phyloP scores from a whole-genome alignment of 1,140 invertebrate genomes.

The Zaprionus lachaisei region DNA sequence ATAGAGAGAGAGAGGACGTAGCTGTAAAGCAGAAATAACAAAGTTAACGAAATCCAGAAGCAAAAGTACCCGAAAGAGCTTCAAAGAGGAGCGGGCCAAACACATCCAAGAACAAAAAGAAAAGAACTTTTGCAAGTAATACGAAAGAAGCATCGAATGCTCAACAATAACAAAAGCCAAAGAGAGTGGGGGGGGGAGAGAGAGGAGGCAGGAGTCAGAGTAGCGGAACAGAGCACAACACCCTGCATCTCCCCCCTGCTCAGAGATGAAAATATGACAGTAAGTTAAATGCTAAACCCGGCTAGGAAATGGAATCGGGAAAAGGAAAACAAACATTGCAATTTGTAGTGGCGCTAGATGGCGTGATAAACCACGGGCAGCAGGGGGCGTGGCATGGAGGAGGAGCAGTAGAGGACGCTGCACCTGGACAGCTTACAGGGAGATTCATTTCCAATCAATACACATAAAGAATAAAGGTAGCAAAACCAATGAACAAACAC shows the following conservation, averaged over 20 bases:
- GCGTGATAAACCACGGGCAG: background rate
- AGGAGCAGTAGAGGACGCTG: conserved; percentile 41
- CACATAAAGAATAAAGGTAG: conserved; percentile 75
- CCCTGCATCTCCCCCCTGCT: background rate
- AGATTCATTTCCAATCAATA: conserved; percentile 82
- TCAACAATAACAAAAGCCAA: conserved; percentile 72
- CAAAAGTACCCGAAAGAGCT: conserved; percentile 42
- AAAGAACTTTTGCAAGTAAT: conserved; percentile 60
- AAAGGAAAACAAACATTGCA: conserved; percentile 44
- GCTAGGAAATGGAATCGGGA: conserved; percentile 36
- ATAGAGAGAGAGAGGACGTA: conserved; percentile 16
- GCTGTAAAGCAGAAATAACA: conserved; percentile 68
- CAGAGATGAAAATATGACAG: conserved; percentile 80
- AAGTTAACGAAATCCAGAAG: conserved; percentile 81
- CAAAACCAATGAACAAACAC: conserved; percentile 58
- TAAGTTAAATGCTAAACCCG: conserved; percentile 76
- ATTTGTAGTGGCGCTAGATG: conserved; percentile 43
- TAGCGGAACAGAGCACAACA: background rate
- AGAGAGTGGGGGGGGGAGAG: background rate
- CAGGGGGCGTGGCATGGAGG: conserved; percentile 11
- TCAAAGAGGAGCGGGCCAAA: conserved; percentile 17
- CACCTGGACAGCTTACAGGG: conserved; percentile 67
- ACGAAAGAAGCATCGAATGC: conserved; percentile 71
- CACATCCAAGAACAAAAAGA: conserved; percentile 43
- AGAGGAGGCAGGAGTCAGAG: background rate